Evolutionary conservation across 2,888 invertebrate genomes (phyloP), one percentile per base, ranked within the genome.

Genomic region (Hirudinaria manillensis): DNA sequence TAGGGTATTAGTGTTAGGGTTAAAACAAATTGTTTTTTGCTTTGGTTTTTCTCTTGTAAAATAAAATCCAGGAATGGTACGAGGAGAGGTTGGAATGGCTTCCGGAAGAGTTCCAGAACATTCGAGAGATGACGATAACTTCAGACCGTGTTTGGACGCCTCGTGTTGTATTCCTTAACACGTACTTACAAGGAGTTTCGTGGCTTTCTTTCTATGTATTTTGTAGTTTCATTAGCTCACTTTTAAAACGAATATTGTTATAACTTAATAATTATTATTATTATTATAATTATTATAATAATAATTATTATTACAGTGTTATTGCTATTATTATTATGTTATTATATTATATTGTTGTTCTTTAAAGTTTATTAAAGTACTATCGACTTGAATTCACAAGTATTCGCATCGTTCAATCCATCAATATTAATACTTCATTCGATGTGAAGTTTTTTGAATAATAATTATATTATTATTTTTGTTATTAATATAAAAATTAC

Each of bases 111-210:
- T 75, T 75, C 51, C 36, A 75, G 21, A 75, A 68, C 75, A 75
- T 75, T 70, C 70, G 55, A 13, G 51, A 75, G 70, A 55, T 75
- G 36, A 70, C 38, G 13, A 36, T 75, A 2, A 34, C 45, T 53
- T 45, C 68, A 16, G 53, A 45, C n/a, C 29, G 70, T 19, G 53
- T 75, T n/a, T 75, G 75, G 75, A 68, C 68, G 19, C 75, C 75
- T 38, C 70, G 70, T 32, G 36, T 75, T 10, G 75, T 75, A 0
- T 68, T 75, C 16, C 29, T 75, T 32, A 75, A 75, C 66, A 68
- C 70, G 75, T 75, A 24, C 70, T 29, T 45, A 0, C 24, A 19
- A 13, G n/a, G 7, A 1, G n/a, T 38, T 32, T 36, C n/a, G 29
- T 68, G n/a, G 10, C 1, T 45, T 45, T 45, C 45, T 1, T 45